Evolutionary conservation across 1,140 invertebrate genomes (phyloP), one percentile per base, ranked within the genome.

Genomic region (Trichonephila clavipes): DNA sequence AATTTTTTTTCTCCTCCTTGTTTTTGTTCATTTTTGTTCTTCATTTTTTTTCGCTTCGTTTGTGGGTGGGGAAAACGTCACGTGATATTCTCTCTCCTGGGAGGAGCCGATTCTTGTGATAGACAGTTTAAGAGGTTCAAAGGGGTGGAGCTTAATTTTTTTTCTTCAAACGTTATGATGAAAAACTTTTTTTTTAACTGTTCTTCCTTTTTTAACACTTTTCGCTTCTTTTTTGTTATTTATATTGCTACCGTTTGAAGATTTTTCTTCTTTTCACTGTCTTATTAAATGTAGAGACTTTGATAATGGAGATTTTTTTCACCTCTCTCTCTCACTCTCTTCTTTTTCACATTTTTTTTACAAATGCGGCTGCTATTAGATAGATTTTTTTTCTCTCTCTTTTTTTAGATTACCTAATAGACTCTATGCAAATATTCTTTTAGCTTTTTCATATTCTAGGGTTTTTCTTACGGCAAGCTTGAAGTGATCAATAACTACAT

Each of bases 201-300:
- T 83, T n/a, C 61, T 21, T 64, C 59, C 28, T 90, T 92, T 92
- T 92, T 82, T 88, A 93, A 93, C 92, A 93, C 92, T 87, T 92
- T 83, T 91, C 61, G 90, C 90, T 40, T 24, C 24, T 83, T 82
- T 92, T 92, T 92, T 66, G 28, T 87, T 87, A 66, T 72, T 87
- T 92, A 61, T 88, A 61, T 93, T 82, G 85, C 86, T 93, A 88
- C 92, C 92, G 69, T 82, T 81, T 51, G 81, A 93, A 61, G 28
- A 40, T 88, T 88, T 93, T 93, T 89, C 72, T 64, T 44, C 34
- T 88, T 82, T 88, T 88, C 66, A 59, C 88, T 88, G 92, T 88
- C 92, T 93, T 93, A 93, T 93, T 93, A 93, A 93, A 93, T 93
- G 83, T 92, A 92, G 91, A 88, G 86, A 64, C 62, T 72, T 77